Evolutionary conservation across 2,797 vertebrate genomes (phyloP), one percentile per base, ranked within the genome.

Genomic region (Dermochelys coriacea): DNA sequence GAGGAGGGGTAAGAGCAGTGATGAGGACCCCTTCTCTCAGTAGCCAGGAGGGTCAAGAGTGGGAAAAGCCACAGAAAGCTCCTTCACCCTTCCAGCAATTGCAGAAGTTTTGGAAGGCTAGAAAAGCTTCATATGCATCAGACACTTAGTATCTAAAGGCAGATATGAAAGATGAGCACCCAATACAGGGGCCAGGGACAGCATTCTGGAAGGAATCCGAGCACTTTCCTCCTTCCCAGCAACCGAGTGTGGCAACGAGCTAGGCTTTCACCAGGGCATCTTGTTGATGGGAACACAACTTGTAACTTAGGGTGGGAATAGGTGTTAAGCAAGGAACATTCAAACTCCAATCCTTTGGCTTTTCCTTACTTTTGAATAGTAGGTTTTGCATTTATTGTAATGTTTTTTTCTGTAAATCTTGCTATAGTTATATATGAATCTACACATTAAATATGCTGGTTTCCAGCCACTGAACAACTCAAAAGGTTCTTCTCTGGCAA

Each of bases 271-370:
- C 9, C 14, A 29, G 71, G 12, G 14, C 25, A 75, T 47, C 37
- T 29, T 75, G 45, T 75, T 27, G 25, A 27, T 21, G 87, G 12
- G 78, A 78, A 88, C 5, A 49, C 45, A 27, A 31, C 27, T 57
- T 54, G 21, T 31, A 81, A 74, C 41, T 57, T 59, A 52, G 1
- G 1, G 3, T 2, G 21, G 41, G 34, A 18, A n/a, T 0, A 0
- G 2, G 21, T 18, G 10, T 41, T 23, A 85, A 12, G 90, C 64
- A 57, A 11, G 23, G 27, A 71, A 79, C 49, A 51, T 77, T 78
- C 21, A 31, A 79, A 41, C 71, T 29, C 15, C 29, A 34, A 85
- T 84, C 34, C 74, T 75, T 75, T 31, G 14, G 29, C 14, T 86
- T 5, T 79, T n/a, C 21, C 45, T 45, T 37, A 27, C 54, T 49